Conservation (phyloP, 2,888 invertebrate species). For the Xylota sylvarum region DNA sequence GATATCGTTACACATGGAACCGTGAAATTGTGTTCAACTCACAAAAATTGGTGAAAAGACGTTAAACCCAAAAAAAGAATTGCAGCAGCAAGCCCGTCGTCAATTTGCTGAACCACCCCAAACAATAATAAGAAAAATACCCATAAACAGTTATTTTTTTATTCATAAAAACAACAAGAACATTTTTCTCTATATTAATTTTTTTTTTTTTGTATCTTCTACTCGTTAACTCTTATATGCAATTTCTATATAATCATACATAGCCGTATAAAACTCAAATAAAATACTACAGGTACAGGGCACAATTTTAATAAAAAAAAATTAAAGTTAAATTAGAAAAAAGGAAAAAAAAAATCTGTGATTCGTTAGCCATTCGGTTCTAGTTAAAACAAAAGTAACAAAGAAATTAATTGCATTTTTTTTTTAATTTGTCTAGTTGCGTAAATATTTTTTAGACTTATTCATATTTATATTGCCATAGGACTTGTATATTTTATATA, state of each 20-base stretch:
- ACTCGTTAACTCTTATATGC: slow-evolving; percentile 21
- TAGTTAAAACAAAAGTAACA: slow-evolving; percentile 60
- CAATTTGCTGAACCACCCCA: slow-evolving; percentile 52
- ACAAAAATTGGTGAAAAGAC: slow-evolving; percentile 96
- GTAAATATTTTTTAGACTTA: slow-evolving; percentile 54
- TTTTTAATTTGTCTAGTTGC: slow-evolving; percentile 45
- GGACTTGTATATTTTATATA: slow-evolving; percentile 49
- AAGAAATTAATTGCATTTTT: slow-evolving; percentile 70
- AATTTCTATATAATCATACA: slow-evolving; percentile 42
- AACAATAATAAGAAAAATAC: slow-evolving; percentile 13
- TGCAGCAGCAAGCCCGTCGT: slow-evolving; percentile 76
- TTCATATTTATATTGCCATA: slow-evolving; percentile 65
- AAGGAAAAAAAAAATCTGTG: slow-evolving; percentile 66
- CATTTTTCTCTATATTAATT: slow-evolving; percentile 6
- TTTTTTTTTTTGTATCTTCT: not conserved
- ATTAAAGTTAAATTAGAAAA: slow-evolving; percentile 14
- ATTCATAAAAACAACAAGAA: slow-evolving; percentile 10
- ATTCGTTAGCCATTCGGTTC: slow-evolving; percentile 74
- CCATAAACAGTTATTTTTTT: slow-evolving; percentile 4
- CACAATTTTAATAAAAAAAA: slow-evolving; percentile 28
- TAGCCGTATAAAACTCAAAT: slow-evolving; percentile 27
- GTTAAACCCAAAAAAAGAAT: slow-evolving; percentile 86
- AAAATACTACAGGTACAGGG: slow-evolving; percentile 49
- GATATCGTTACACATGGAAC: slow-evolving; percentile 96
- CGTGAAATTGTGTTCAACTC: slow-evolving; percentile 96